Base-by-base conservation (phyloP, 2,797 vertebrate species). In the Argya squamiceps region DNA sequence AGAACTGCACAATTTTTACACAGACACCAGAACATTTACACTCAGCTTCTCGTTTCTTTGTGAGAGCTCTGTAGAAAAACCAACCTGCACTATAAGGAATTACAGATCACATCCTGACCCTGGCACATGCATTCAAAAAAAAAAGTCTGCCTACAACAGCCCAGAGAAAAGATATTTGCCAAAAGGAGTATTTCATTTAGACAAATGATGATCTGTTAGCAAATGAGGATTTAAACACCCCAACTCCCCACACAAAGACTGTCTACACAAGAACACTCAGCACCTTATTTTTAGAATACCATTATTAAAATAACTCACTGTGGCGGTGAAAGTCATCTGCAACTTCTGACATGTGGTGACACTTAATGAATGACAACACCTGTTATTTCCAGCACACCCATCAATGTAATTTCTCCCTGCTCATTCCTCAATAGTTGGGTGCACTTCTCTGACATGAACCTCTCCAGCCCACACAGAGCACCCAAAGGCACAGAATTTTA, bases 51-150 rank as follows among this genome's bases (percentile, higher is more conserved):
- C 16, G 1, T 46, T 76, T 52, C 69, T 60, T 14, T 1, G 4
- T 1, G 2, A 82, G 39, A 74, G 15, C 27, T n/a, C 44, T 21
- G 7, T 0, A 70, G 63, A 47, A 76, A 79, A 84, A 19, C 26
- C 65, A 59, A 2, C 3, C 30, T 74, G 29, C 16, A 2, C 63
- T 32, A 16, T 1, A 24, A 78, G 5, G 14, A 37, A 46, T 9
- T 65, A 67, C 14, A 70, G 17, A 47, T 30, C 80, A 73, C 79
- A 79, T 12, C 55, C 14, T 55, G 49, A 41, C 49, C 29, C 26
- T 67, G 21, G 34, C 32, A 59, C 0, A 16, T 0, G 0, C 39
- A 49, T 2, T 29, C 26, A 58, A 58, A 78, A 12, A 26, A 37
- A 20, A 32, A 32, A 64, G 44, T 6, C 9, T 74, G 52, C 36